A percentile compares a stretch with the other conserved stretches of the same genome.
Evolutionary conservation across 30 jellyfish, hydroid and myxozoan genomes (phyloP).

Genomic region (Clytia hemisphaerica): DNA sequence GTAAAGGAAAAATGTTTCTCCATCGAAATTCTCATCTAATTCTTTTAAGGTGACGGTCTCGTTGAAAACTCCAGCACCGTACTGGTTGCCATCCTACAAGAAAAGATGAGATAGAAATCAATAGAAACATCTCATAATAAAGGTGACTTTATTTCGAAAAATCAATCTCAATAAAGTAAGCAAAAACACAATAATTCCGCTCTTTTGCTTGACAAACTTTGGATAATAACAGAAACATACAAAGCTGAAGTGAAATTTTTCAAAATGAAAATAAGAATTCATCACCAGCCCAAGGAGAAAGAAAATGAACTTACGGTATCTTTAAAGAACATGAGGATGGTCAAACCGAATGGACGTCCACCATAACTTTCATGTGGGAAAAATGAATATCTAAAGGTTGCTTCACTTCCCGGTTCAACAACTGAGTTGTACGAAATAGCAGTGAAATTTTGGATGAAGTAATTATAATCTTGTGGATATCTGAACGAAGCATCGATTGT

Average conservation of each 20-base stretch:
- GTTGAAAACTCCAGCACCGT: slow-evolving; percentile 75
- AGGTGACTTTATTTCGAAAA: too few species aligned
- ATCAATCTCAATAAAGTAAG: background rate
- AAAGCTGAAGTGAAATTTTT: too few species aligned
- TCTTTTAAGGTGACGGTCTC: slow-evolving; percentile 83
- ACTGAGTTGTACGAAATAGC: slow-evolving; percentile 58
- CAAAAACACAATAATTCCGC: background rate
- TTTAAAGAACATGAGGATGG: slow-evolving; percentile 52
- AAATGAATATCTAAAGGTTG: slow-evolving; percentile 63
- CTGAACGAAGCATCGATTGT: slow-evolving; percentile 90
- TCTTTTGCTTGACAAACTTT: background rate
- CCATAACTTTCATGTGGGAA: slow-evolving; percentile 93
- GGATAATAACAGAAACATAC: background rate
- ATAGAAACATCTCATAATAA: too few species aligned
- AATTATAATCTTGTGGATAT: slow-evolving; percentile 86
- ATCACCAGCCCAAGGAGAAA: too few species aligned
- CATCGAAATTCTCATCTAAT: slow-evolving; percentile 72
- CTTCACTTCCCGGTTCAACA: slow-evolving; percentile 57
- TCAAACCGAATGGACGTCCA: slow-evolving; percentile 86
- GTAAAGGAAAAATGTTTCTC: slow-evolving; percentile 79
- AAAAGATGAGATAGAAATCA: too few species aligned
- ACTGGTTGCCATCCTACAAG: slow-evolving; percentile 77
- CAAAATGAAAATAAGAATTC: too few species aligned
- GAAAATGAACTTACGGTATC: slow-evolving; percentile 54
- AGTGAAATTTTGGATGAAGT: slow-evolving; percentile 81